These are phyloP conservation scores for Linnaemya vulpina DNA, from an alignment of 2,888 invertebrate genomes.

Conservation along the genomic window DNA sequence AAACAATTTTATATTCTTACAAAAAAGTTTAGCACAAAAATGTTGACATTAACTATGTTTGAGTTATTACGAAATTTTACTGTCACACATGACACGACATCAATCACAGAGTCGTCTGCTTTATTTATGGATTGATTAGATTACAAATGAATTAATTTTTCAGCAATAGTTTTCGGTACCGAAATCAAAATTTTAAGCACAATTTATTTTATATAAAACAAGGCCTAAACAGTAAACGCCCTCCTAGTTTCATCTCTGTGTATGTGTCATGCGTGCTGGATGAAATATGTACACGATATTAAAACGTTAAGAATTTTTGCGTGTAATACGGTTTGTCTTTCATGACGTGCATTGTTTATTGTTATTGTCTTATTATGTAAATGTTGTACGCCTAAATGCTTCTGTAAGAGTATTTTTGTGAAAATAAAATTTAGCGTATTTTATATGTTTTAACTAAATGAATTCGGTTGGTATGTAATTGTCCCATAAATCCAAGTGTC, in stretches of 20 bases:
- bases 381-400: slow-evolving; percentile 20
- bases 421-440: slow-evolving; percentile 21
- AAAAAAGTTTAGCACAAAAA: too few relatives aligned
- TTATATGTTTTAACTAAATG: slow-evolving; percentile 34
- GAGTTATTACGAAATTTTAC: too few relatives aligned
- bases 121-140: too few relatives aligned
- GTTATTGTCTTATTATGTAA: slow-evolving; percentile 68
- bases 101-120: too few relatives aligned
- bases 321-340: slow-evolving; percentile 55
- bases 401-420: slow-evolving; percentile 2
- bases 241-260: not conserved
- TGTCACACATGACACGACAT: too few relatives aligned
- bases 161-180: too few relatives aligned
- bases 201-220: not conserved
- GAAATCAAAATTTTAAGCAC: too few relatives aligned
- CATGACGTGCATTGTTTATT: slow-evolving; percentile 65
- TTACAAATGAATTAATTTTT: too few relatives aligned
- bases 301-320: slow-evolving; percentile 60
- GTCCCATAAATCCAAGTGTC: slow-evolving; percentile 61
- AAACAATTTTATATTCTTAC: too few relatives aligned
- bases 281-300: slow-evolving; percentile 60
- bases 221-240: not conserved
- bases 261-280: slow-evolving; percentile 50
- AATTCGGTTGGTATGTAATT: slow-evolving; percentile 41
- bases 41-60: too few relatives aligned